Evolutionary conservation across 2,888 invertebrate genomes (phyloP), one percentile per base, ranked within the genome.

Genomic region (Phengaris arion): DNA sequence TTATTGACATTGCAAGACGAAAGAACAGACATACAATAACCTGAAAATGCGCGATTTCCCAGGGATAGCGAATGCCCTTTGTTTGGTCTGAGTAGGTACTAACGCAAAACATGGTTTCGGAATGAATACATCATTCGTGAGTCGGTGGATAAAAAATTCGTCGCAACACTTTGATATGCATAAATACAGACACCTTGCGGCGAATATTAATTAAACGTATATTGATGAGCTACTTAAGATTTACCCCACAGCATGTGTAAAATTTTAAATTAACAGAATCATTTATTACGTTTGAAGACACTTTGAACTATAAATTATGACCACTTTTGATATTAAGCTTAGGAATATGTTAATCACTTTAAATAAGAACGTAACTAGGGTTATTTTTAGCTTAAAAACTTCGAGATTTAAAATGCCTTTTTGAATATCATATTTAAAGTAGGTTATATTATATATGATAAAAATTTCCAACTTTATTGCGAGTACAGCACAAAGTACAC

Each of bases 141-240:
- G 51, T 51, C 15, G 12, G 15, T 15, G 22, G 51, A 70, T 51
- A 70, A 51, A 69, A 51, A 70, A 22, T 70, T 48, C 10, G 5
- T 51, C 22, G 13, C 10, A 72, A 72, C 72, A 54, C 52, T 51
- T 64, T 15, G 22, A 70, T 52, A 54, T 54, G 72, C 72, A 22
- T 54, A 72, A 72, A 54, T 52, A 52, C 54, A 2, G 54, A 54
- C 72, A 54, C 72, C 52, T 72, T 72, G 35, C 48, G 51, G 70
- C 52, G 72, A 72, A 72, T 52, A 54, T 54, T 52, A 72, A 72
- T 72, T 35, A 15, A 54, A 72, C 22, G 64, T 64, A 64, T 64
- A 64, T 64, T 45, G 45, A 64, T 64, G 35, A 64, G 35, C 64
- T 64, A 64, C 64, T 64, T 64, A 64, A 64, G 6, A 64, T 35